Evolutionary conservation across 2,797 vertebrate genomes (phyloP).

Genomic region (Buceros bicornis): DNA sequence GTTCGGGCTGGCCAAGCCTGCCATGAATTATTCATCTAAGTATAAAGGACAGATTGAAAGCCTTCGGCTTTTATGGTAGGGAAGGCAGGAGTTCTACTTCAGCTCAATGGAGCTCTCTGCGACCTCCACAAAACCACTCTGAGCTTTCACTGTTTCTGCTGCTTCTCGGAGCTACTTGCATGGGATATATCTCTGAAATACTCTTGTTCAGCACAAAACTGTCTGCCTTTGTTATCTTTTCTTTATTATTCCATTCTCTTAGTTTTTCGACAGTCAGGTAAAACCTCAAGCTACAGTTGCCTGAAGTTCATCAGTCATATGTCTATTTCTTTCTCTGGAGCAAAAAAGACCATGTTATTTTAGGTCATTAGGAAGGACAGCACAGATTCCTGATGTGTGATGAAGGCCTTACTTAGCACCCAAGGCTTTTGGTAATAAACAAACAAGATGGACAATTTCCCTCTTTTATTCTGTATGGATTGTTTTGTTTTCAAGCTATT

Average conservation of each 20-base stretch:
- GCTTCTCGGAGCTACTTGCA: not conserved
- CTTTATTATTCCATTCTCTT: not conserved
- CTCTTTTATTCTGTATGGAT: not conserved
- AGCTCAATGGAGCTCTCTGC: constrained; percentile 42
- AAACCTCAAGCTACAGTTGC: not conserved
- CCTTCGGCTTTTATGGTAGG: constrained; percentile 45
- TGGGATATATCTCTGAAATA: not conserved
- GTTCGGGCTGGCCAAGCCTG: not conserved
- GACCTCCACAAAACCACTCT: not conserved
- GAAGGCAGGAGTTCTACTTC: constrained; percentile 29
- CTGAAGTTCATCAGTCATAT: not conserved
- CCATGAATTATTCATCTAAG: constrained; percentile 55
- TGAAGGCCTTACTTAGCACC: not conserved
- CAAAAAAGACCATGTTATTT: not conserved
- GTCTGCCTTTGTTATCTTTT: not conserved
- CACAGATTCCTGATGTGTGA: not conserved
- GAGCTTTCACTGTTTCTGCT: not conserved
- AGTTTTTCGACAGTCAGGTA: not conserved
- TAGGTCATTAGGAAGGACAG: not conserved
- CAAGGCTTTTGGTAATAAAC: not conserved
- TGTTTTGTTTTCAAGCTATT: not conserved
- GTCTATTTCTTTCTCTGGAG: not conserved
- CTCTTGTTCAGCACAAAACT: not conserved
- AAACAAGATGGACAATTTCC: not conserved
- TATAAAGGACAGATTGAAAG: constrained; percentile 67